Conservation (phyloP, 2,888 invertebrate species). For the Drosophila lutescens region DNA sequence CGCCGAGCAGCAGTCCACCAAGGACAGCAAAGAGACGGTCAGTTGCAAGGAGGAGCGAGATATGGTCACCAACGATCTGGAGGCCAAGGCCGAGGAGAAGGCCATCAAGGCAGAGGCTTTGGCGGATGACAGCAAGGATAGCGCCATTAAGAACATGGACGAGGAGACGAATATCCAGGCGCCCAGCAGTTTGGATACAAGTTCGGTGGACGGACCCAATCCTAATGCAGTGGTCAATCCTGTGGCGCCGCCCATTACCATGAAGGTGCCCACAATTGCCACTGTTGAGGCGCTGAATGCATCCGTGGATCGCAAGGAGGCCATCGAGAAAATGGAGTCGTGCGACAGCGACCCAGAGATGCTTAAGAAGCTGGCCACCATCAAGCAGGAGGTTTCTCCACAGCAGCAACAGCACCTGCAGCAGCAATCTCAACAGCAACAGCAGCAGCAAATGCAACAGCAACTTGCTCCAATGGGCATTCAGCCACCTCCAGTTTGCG, state of each 20-base stretch:
- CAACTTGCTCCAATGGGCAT: conserved; percentile 31
- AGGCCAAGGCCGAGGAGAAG: conserved; percentile 83
- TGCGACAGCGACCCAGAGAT: conserved; percentile 83
- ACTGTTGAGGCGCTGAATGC: conserved; percentile 80
- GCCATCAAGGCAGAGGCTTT: conserved; percentile 64
- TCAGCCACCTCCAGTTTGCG: conserved; percentile 31
- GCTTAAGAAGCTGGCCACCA: conserved; percentile 83
- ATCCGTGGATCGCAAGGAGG: conserved; percentile 79
- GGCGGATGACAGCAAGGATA: conserved; percentile 76
- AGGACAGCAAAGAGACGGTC: conserved; percentile 83
- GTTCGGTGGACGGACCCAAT: conserved; percentile 21
- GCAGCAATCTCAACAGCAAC: conserved; percentile 12
- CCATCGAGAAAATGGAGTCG: conserved; percentile 75
- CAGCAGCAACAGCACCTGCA: conserved; percentile 58
- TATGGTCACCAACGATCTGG: conserved; percentile 63
- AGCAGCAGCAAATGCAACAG: conserved; percentile 19
- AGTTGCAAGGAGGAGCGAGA: conserved; percentile 77
- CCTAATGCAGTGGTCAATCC: conserved; percentile 33
- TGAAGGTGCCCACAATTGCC: conserved; percentile 81
- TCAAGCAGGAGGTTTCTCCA: conserved; percentile 82
- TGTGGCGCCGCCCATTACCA: conserved; percentile 61
- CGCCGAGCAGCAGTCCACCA: conserved; percentile 83
- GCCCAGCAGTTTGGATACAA: conserved; percentile 68
- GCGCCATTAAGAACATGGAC: conserved; percentile 81
- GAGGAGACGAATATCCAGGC: conserved; percentile 84